phyloP scores from a whole-genome alignment of 2,113 vertebrate genomes.

The Sinocyclocheilus grahami region DNA sequence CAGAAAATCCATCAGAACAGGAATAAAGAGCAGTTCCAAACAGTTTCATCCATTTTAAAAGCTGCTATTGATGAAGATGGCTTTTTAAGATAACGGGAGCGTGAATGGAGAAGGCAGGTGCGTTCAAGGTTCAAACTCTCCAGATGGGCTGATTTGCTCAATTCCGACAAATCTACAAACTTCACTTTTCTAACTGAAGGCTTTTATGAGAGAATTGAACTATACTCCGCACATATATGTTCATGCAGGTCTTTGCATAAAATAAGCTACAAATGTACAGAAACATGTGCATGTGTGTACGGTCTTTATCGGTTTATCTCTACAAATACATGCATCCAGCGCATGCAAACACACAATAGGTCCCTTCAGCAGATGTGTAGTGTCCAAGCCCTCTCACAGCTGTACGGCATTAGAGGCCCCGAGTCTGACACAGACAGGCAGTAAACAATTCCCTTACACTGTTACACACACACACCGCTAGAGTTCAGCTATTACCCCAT shows the following conservation, averaged over 20 bases:
- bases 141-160: constrained; percentile 7
- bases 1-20: constrained; percentile 30
- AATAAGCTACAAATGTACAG: neutral
- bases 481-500: constrained; percentile 2
- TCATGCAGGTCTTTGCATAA: neutral
- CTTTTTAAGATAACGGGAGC: neutral
- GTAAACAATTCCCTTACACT: constrained; percentile 78
- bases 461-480: constrained; percentile 34
- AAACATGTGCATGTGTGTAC: constrained; percentile 30
- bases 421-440: constrained; percentile 74
- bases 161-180: constrained; percentile 16
- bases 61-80: constrained; percentile 37
- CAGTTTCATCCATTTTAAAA: constrained; percentile 37
- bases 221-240: neutral
- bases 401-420: constrained; percentile 87
- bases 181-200: constrained; percentile 12
- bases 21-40: constrained; percentile 42
- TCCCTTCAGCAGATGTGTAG: constrained; percentile 71
- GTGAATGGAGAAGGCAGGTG: constrained; percentile 40
- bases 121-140: constrained; percentile 38
- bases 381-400: constrained; percentile 78
- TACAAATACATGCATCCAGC: constrained; percentile 45
- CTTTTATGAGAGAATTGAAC: neutral
- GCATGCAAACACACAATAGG: constrained; percentile 66
- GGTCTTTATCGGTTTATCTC: constrained; percentile 14